These are phyloP conservation scores for Manduca sexta DNA, from an alignment of 1,140 invertebrate genomes.

Conservation along the genomic window DNA sequence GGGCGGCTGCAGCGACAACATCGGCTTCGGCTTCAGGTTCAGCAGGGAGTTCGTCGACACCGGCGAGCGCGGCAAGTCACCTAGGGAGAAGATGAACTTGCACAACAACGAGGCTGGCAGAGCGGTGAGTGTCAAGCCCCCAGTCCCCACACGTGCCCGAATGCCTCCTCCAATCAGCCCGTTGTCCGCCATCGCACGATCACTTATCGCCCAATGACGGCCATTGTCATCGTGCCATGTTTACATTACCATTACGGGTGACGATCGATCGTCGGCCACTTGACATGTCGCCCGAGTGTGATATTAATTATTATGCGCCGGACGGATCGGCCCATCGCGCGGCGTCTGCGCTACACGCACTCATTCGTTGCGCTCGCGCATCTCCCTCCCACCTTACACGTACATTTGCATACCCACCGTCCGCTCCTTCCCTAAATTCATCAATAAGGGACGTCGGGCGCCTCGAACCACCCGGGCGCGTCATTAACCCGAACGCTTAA, in stretches of 20 bases:
- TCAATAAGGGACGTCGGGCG: slow-evolving; percentile 55
- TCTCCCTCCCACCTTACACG: slow-evolving; percentile 61
- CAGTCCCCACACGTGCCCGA: too few species aligned
- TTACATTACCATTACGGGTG: slow-evolving; percentile 65
- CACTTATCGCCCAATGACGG: slow-evolving; percentile 24
- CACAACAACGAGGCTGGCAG: slow-evolving; percentile 98
- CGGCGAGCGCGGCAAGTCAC: slow-evolving; percentile 90
- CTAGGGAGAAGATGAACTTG: slow-evolving; percentile 95
- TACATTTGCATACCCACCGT: slow-evolving; percentile 66
- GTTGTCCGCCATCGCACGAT: neutral
- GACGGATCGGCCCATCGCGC: slow-evolving; percentile 42
- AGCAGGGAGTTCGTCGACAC: slow-evolving; percentile 95
- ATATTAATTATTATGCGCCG: slow-evolving; percentile 62
- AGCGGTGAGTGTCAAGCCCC: slow-evolving; percentile 95
- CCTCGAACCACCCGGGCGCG: slow-evolving; percentile 58
- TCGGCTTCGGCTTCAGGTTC: slow-evolving; percentile 94
- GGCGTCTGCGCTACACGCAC: slow-evolving; percentile 48
- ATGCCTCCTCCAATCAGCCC: too few species aligned
- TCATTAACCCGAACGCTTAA: slow-evolving; percentile 57
- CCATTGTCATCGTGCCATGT: slow-evolving; percentile 52
- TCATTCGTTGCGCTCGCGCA: slow-evolving; percentile 64
- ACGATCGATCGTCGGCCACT: slow-evolving; percentile 62
- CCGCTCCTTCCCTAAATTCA: slow-evolving; percentile 57
- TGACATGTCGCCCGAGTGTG: slow-evolving; percentile 57
- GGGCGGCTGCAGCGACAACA: slow-evolving; percentile 97